Percentiles rank a stretch among this genome's conserved stretches.
Conservation (phyloP, 2,888 invertebrate species). For the Ectemnius lituratus region DNA sequence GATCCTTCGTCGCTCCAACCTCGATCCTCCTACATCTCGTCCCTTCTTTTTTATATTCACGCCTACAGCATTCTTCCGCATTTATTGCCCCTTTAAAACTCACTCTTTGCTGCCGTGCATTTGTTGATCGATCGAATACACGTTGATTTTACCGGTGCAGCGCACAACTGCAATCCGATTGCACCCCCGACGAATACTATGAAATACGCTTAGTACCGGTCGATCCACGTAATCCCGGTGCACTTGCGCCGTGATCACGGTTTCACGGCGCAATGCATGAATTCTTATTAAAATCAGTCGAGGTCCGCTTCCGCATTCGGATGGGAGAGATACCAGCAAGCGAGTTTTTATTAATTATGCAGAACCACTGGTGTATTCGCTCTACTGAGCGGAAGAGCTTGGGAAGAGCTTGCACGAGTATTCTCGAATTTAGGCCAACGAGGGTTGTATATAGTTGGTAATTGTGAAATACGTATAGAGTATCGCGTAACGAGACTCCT, state of each 20-base stretch:
- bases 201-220: conserved; percentile 29
- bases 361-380: too few relatives aligned
- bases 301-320: background rate
- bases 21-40: conserved; percentile 23
- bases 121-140: background rate
- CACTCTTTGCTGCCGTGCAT: background rate
- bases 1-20: conserved; percentile 31
- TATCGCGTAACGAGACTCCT: too few relatives aligned
- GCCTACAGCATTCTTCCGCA: background rate
- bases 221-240: conserved; percentile 35
- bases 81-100: background rate
- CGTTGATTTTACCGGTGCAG: background rate
- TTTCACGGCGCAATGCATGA: background rate
- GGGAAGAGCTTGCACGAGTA: too few relatives aligned
- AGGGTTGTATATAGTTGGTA: too few relatives aligned
- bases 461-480: too few relatives aligned
- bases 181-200: conserved; percentile 16
- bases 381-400: too few relatives aligned
- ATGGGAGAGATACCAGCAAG: background rate
- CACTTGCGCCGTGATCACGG: conserved; percentile 29
- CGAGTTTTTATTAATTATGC: too few relatives aligned
- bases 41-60: background rate
- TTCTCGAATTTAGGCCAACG: too few relatives aligned
- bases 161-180: background rate
- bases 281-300: background rate